Evolutionary conservation across 35 echinoderm and acorn worm genomes (phyloP).

Genomic region (Stichopus chloronotus): DNA sequence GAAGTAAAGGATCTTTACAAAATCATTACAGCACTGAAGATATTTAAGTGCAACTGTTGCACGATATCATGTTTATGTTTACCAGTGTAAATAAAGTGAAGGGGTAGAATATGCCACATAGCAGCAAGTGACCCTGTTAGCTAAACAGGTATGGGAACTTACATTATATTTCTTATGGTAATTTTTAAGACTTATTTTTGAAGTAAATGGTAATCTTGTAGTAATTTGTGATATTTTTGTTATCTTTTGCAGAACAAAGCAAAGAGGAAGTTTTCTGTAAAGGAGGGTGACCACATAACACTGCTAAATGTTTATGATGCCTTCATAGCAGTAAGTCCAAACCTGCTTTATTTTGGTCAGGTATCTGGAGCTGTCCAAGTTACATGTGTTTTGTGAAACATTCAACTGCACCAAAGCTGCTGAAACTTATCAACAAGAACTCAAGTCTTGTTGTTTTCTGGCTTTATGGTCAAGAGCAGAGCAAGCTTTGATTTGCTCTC

Average conservation of each 20-base stretch:
- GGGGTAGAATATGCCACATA: background rate
- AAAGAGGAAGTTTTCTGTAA: conserved; percentile 89
- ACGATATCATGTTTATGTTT: too few species aligned
- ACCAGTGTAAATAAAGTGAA: background rate
- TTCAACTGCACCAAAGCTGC: background rate
- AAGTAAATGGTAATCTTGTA: too few species aligned
- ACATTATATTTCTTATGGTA: background rate
- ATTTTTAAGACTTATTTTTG: background rate
- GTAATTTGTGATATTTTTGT: too few species aligned
- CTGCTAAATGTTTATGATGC: conserved; percentile 96
- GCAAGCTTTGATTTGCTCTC: too few species aligned
- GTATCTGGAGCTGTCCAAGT: too few species aligned
- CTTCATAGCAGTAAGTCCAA: conserved; percentile 75
- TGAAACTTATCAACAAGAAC: background rate
- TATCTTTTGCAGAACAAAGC: conserved; percentile 73
- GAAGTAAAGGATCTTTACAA: too few species aligned
- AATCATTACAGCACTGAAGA: too few species aligned
- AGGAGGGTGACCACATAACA: conserved; percentile 91
- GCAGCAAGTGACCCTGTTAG: background rate
- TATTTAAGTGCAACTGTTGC: too few species aligned
- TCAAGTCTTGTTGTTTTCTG: too few species aligned
- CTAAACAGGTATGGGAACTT: background rate
- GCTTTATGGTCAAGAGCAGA: too few species aligned
- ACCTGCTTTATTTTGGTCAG: background rate
- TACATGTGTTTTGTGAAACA: background rate